Evolutionary conservation across 64 coral and sea anemone species (phyloP), one percentile per base, ranked within the genome.

Genomic region (Pocillopora verrucosa): DNA sequence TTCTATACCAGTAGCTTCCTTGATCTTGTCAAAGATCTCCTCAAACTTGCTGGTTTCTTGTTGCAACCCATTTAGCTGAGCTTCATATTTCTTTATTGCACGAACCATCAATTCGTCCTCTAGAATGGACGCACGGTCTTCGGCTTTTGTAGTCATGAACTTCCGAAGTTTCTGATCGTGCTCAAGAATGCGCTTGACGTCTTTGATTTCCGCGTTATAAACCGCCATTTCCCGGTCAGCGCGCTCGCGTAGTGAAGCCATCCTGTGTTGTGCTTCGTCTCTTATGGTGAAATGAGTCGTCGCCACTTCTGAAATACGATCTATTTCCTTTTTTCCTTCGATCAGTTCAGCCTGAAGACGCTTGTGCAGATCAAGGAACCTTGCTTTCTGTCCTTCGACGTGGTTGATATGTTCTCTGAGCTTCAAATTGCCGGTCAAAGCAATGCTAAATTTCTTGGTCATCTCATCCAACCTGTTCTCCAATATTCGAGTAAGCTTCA

Each of bases 221-320:
- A 95, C 36, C 11, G 89, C 72, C 19, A 99, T 88, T 34, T 99
- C 97, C 34, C 97, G 68, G 22, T 95, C 97, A 5, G 93, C 89
- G 45, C 94, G 87, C 59, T 99, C 97, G 17, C 92, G 72, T 11
- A 99, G 75, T 9, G 94, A 93, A 1, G 94, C 91, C 94, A 99
- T 95, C 19, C 97, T 79, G 38, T 99, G 97, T 14, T 99, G 97
- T 7, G 97, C 97, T 61, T 99, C 97, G 9, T 99, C 97, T 60
- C 97, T 76, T 20, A 91, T 68, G 82, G 88, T 92, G 20, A 93
- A 99, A 68, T 95, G 73, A 0, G 84, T 65, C 9, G 91, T 75
- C n/a, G 88, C 94, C 73, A 90, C 90, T 89, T 99, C 93, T 3
- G 94, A 92, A 19, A 95, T 89, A n/a, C 76, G 80, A 64, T 93